These are phyloP conservation scores for Hirundo rustica DNA, from an alignment of 2,797 vertebrate genomes.

Conservation along the genomic window DNA sequence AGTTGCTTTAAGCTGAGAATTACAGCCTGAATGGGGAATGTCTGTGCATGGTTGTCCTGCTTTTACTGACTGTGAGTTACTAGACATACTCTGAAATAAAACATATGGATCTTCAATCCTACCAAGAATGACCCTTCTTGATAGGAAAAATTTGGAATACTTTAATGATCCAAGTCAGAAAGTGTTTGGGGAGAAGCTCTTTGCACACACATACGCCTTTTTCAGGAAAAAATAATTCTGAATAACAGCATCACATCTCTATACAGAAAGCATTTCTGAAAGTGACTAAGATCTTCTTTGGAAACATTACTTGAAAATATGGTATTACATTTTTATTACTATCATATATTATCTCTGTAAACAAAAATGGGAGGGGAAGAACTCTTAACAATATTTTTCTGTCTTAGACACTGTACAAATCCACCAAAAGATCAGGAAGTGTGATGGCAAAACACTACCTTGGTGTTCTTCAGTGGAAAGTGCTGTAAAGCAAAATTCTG, in stretches of 20 bases:
- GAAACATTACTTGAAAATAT: background rate
- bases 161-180: background rate
- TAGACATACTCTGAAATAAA: background rate
- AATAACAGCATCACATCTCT: background rate
- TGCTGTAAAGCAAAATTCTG: background rate
- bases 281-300: background rate
- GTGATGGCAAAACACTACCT: background rate
- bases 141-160: background rate
- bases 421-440: background rate
- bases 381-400: background rate
- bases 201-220: background rate
- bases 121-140: background rate
- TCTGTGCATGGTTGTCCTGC: background rate
- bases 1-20: background rate
- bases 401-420: constrained; percentile 30
- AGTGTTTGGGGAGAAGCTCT: background rate
- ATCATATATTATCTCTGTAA: background rate
- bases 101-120: background rate
- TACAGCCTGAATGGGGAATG: background rate
- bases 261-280: background rate
- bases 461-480: background rate
- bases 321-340: background rate
- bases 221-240: background rate
- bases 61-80: background rate
- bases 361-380: background rate